Percentiles rank a stretch among this genome's conserved stretches.
phyloP scores from a whole-genome alignment of 2,888 invertebrate genomes.

The Syrista parreyssii region DNA sequence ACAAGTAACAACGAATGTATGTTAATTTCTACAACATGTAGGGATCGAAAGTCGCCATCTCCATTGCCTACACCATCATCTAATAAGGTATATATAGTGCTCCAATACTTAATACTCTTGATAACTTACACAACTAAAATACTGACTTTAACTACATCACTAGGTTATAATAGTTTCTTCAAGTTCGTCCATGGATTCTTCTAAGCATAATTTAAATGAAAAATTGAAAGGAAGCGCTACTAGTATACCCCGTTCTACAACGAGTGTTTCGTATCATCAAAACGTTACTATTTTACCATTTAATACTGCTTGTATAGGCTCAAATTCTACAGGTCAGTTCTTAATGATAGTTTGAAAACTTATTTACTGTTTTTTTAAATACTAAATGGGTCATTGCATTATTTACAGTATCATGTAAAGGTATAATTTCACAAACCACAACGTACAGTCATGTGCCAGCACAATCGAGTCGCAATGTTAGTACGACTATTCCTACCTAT shows the following conservation, averaged over 20 bases:
- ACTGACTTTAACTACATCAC: not conserved
- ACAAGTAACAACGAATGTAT: constrained; percentile 15
- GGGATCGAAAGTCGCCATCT: constrained; percentile 30
- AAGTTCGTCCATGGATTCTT: constrained; percentile 23
- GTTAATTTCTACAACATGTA: constrained; percentile 6
- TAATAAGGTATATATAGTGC: constrained; percentile 30
- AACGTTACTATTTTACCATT: constrained; percentile 34
- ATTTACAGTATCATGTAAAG: constrained; percentile 15
- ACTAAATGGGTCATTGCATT: not conserved
- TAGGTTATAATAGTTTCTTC: constrained; percentile 40
- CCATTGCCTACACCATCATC: constrained; percentile 31
- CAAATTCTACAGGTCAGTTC: constrained; percentile 31
- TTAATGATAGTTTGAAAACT: not conserved
- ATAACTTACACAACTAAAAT: not conserved
- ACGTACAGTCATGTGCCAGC: constrained; percentile 8
- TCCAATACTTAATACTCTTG: not conserved
- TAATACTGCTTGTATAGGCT: constrained; percentile 23
- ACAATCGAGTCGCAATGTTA: constrained; percentile 15
- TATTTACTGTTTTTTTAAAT: not conserved
- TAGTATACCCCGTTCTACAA: constrained; percentile 10
- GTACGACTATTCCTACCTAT: constrained; percentile 21
- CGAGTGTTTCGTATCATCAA: constrained; percentile 23
- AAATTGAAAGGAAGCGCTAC: constrained; percentile 6
- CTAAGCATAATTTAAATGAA: constrained; percentile 22
- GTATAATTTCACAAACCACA: constrained; percentile 10